These are phyloP conservation scores for Ptychochromis oligacanthus DNA, from an alignment of 2,113 vertebrate genomes.

Conservation along the genomic window DNA sequence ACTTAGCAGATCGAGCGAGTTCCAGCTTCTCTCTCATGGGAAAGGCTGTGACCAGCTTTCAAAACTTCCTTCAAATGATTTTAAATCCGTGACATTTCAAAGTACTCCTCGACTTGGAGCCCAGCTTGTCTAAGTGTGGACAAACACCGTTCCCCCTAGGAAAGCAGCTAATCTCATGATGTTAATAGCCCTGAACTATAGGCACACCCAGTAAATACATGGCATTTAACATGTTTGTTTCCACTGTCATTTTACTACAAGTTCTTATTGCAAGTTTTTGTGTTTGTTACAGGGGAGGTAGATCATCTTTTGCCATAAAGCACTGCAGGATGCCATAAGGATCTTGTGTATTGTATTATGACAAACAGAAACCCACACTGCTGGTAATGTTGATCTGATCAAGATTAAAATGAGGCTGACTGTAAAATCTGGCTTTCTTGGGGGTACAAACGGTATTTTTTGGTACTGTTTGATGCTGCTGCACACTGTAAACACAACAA, in stretches of 20 bases:
- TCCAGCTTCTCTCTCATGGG: neutral
- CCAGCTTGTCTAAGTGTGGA: neutral
- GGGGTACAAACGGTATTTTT: neutral
- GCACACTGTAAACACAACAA: neutral
- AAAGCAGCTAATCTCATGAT: neutral
- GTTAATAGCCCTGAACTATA: neutral
- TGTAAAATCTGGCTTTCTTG: neutral
- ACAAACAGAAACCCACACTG: neutral
- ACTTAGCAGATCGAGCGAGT: neutral
- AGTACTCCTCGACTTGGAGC: neutral
- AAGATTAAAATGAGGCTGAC: neutral
- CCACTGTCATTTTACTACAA: neutral
- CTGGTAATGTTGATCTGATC: neutral
- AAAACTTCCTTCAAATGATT: neutral
- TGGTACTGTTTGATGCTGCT: neutral
- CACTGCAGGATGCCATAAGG: neutral
- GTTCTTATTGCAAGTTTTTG: neutral
- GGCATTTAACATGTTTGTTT: neutral
- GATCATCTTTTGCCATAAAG: neutral
- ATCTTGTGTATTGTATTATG: neutral
- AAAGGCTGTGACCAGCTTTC: neutral
- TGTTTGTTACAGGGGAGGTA: neutral
- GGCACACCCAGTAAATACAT: neutral
- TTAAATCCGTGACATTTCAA: neutral
- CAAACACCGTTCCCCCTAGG: neutral